Base-by-base conservation (phyloP, 1,140 invertebrate genomes). In the Battus philenor region DNA sequence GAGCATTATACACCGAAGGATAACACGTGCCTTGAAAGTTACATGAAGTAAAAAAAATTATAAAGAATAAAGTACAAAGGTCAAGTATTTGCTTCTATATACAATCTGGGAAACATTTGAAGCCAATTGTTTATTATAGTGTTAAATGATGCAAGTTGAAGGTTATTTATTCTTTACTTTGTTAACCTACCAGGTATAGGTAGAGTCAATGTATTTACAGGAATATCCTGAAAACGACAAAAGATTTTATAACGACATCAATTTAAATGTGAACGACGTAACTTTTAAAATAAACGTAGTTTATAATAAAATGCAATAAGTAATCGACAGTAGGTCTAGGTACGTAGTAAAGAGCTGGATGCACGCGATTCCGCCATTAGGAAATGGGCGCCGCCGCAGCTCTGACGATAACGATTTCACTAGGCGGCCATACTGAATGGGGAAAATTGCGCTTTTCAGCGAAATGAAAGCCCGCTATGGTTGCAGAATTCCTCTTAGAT, bases 401-500 rank as follows among this genome's bases (percentile, higher is more conserved):
- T 58, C 55, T 67, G 55, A 68, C 72, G 67, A 73, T 77, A 80
- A 77, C 72, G 70, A 76, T 78, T 79, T 65, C 71, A 72, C 65
- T 57, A 62, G 68, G 63, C 73, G 63, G 71, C 66, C 59, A 63
- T 68, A 70, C 51, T 71, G 72, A 80, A 83, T 71, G 65, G 71
- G 60, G 75, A 81, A 76, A 81, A 83, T 79, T 83, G 75, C 68
- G 71, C 75, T 83, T 83, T 81, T 76, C 71, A 83, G 63, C 65
- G 50, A 77, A 77, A 83, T 76, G 67, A 80, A 80, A 77, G 68
- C 69, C 60, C 57, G 68, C 64, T 54, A 61, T 63, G 62, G 55
- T 62, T 60, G 54, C 68, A 61, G 57, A 65, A 70, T 71, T 72
- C 62, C 58, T 61, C 55, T 51, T 66, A 69, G 60, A 75, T 70